These are phyloP conservation scores for Drosophila truncata DNA, from an alignment of 1,140 invertebrate species.

Conservation along the genomic window DNA sequence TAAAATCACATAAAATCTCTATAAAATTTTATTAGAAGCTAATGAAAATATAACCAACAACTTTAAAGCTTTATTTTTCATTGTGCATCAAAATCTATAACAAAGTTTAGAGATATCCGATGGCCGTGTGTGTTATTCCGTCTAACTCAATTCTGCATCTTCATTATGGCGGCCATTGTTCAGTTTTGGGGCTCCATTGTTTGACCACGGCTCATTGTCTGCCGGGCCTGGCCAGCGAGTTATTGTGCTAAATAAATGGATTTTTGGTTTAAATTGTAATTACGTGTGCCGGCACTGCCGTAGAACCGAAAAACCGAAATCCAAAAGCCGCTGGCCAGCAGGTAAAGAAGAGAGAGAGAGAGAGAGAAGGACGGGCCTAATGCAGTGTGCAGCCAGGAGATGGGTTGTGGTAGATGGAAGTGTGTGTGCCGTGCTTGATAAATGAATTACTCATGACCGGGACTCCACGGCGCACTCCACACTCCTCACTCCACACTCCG, in stretches of 20 bases:
- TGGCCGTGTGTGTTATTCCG: constrained; percentile 5
- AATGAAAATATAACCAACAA: background rate
- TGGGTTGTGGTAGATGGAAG: background rate
- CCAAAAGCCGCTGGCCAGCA: constrained; percentile 53
- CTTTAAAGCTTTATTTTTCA: background rate
- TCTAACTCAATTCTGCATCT: constrained; percentile 48
- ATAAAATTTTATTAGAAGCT: background rate
- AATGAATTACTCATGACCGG: constrained; percentile 77
- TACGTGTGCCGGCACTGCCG: constrained; percentile 48
- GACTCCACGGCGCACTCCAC: constrained; percentile 27
- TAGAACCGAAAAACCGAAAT: constrained; percentile 2
- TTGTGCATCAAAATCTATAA: constrained; percentile 11
- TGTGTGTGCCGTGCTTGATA: constrained; percentile 52
- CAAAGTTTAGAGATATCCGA: constrained; percentile 23
- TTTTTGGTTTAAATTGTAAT: constrained; percentile 82
- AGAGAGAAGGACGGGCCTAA: constrained; percentile 21
- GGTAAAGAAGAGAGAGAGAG: constrained; percentile 27
- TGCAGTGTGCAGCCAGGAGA: constrained; percentile 22
- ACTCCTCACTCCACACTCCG: background rate
- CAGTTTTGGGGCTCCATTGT: constrained; percentile 51
- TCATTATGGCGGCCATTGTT: constrained; percentile 49
- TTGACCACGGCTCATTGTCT: constrained; percentile 64
- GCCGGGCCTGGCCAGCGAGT: constrained; percentile 32
- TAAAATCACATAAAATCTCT: background rate
- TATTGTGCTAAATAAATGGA: constrained; percentile 82